phyloP scores from a whole-genome alignment of 2,888 invertebrate genomes.

The Tuberolachnus salignus region DNA sequence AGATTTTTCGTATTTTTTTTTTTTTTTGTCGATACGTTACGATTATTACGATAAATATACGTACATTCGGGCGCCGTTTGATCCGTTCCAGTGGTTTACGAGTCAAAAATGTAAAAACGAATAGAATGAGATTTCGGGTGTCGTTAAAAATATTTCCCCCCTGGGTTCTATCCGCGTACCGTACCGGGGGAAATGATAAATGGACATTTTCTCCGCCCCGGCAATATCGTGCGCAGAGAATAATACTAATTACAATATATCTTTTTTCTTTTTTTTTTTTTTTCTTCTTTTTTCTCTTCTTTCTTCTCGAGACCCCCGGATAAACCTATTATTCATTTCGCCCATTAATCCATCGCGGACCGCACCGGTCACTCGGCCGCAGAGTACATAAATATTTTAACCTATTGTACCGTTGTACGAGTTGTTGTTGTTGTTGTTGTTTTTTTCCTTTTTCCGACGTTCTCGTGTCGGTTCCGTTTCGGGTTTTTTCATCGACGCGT shows the following conservation, averaged over 20 bases:
- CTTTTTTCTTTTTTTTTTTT: background rate
- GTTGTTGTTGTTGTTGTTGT: too few species aligned
- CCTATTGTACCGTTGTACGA: too few species aligned
- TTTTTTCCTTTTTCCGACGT: background rate
- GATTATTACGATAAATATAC: too few species aligned
- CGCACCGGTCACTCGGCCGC: too few species aligned
- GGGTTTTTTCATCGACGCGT: background rate
- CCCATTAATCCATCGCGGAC: conserved; percentile 1
- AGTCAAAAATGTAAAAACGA: background rate
- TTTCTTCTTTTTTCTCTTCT: conserved; percentile 19
- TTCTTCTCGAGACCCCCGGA: conserved; percentile 4
- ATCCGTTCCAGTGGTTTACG: background rate
- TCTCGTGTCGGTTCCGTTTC: background rate
- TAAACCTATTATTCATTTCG: background rate
- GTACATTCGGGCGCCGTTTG: too few species aligned
- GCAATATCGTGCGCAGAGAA: background rate
- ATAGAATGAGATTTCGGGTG: too few species aligned
- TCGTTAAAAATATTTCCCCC: too few species aligned
- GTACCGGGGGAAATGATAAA: too few species aligned
- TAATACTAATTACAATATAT: conserved; percentile 5
- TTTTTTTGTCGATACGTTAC: too few species aligned
- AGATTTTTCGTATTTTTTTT: background rate
- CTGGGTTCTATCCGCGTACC: too few species aligned
- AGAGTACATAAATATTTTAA: too few species aligned
- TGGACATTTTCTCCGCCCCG: too few species aligned